phyloP scores from a whole-genome alignment of 1,140 invertebrate species.

The Magallana gigas region DNA sequence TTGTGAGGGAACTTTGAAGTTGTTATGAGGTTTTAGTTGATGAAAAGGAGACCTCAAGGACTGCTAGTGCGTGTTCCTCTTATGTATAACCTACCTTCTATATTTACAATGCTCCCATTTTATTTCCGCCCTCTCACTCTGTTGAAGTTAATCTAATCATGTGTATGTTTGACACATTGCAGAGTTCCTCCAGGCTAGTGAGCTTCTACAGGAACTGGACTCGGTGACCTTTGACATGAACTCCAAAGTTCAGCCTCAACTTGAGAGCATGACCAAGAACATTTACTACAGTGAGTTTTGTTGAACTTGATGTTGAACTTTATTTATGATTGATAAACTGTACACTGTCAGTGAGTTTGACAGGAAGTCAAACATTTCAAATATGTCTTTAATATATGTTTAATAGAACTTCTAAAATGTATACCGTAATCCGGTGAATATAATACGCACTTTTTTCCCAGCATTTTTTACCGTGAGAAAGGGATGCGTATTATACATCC shows the following conservation, averaged over 20 bases:
- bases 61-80: not conserved
- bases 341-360: too few species aligned
- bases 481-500: too few species aligned
- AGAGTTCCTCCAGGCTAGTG: constrained; percentile 73
- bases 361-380: too few species aligned
- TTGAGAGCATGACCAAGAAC: constrained; percentile 73
- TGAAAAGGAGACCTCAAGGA: too few species aligned
- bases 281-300: constrained; percentile 42
- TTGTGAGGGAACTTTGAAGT: too few species aligned
- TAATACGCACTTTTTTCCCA: too few species aligned
- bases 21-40: too few species aligned
- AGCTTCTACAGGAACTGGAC: constrained; percentile 73
- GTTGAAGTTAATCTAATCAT: not conserved
- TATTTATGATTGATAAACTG: too few species aligned
- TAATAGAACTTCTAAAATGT: too few species aligned
- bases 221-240: constrained; percentile 67
- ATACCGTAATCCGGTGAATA: too few species aligned
- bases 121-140: not conserved
- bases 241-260: constrained; percentile 70
- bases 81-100: not conserved
- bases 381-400: not conserved
- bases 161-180: constrained; percentile 43
- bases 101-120: not conserved
- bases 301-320: too few species aligned
- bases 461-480: too few species aligned